Conservation (phyloP, 23 tunicate species). For the Ciona savignyi region DNA sequence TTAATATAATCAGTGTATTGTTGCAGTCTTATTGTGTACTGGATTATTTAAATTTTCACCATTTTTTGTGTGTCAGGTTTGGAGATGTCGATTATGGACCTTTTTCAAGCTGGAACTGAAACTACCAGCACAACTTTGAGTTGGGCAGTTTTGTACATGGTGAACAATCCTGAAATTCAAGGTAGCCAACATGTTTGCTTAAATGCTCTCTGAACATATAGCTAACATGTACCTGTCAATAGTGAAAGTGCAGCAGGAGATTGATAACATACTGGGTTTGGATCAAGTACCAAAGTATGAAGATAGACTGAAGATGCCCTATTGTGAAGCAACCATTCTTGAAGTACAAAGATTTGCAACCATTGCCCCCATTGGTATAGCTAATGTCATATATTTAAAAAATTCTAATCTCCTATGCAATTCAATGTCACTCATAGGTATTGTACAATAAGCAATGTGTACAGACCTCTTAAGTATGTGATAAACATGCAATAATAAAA, state of each 20-base stretch:
- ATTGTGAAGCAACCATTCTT: slow-evolving; percentile 12
- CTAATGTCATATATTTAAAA: not conserved
- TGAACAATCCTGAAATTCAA: slow-evolving; percentile 39
- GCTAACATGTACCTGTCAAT: not conserved
- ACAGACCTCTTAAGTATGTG: too few species aligned
- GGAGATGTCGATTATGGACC: not conserved
- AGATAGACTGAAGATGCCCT: slow-evolving; percentile 18
- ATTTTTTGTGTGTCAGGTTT: not conserved
- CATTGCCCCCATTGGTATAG: slow-evolving; percentile 5
- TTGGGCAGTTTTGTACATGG: slow-evolving; percentile 15
- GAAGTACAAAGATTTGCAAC: slow-evolving; percentile 28
- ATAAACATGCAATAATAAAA: too few species aligned
- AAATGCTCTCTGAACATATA: too few species aligned
- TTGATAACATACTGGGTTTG: slow-evolving; percentile 2
- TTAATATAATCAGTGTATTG: too few species aligned
- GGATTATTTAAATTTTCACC: too few species aligned
- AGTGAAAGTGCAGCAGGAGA: slow-evolving; percentile 27
- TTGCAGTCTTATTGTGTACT: too few species aligned
- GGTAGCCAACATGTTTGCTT: slow-evolving; percentile 18
- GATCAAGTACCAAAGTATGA: slow-evolving; percentile 1
- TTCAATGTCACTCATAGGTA: too few species aligned
- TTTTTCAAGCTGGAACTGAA: slow-evolving; percentile 16
- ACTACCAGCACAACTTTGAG: not conserved
- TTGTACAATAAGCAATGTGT: too few species aligned
- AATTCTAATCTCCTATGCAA: too few species aligned